Evolutionary conservation across 2,797 vertebrate genomes (phyloP).

Genomic region (Hephaestus fuliginosus): DNA sequence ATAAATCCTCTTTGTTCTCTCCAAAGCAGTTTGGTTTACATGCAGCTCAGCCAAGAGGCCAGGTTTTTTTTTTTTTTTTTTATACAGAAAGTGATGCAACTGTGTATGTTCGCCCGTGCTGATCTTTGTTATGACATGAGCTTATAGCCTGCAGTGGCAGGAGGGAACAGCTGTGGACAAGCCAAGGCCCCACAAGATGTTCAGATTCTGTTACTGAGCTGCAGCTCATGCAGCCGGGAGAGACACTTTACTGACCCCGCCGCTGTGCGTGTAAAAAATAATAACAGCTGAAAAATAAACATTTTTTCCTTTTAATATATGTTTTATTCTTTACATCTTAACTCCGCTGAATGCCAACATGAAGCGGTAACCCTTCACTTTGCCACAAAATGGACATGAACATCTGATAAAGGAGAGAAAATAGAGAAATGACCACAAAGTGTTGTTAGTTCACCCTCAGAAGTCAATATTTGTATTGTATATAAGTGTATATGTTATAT

Average conservation of each 20-base stretch:
- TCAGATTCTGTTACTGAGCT: constrained; percentile 36
- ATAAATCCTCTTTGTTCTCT: constrained; percentile 13
- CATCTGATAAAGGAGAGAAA: background rate
- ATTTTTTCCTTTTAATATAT: background rate
- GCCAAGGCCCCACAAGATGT: constrained; percentile 72
- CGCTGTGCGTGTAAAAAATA: background rate
- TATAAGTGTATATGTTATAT: background rate
- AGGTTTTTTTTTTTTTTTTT: background rate
- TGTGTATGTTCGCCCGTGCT: constrained; percentile 35
- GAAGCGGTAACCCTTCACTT: background rate
- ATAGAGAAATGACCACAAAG: background rate
- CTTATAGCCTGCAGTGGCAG: constrained; percentile 61
- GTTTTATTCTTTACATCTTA: too few species aligned
- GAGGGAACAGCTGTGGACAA: constrained; percentile 71
- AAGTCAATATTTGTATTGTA: background rate
- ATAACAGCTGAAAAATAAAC: too few species aligned
- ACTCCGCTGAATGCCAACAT: too few species aligned
- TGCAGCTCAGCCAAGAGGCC: background rate
- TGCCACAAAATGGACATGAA: background rate
- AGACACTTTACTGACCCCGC: background rate
- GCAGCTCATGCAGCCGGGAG: background rate
- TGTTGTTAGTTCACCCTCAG: background rate
- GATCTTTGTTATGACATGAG: constrained; percentile 73
- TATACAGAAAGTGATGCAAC: constrained; percentile 8
- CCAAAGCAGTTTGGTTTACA: background rate